phyloP scores from a whole-genome alignment of 2,797 vertebrate species.

The Rhadinocentrus ornatus region DNA sequence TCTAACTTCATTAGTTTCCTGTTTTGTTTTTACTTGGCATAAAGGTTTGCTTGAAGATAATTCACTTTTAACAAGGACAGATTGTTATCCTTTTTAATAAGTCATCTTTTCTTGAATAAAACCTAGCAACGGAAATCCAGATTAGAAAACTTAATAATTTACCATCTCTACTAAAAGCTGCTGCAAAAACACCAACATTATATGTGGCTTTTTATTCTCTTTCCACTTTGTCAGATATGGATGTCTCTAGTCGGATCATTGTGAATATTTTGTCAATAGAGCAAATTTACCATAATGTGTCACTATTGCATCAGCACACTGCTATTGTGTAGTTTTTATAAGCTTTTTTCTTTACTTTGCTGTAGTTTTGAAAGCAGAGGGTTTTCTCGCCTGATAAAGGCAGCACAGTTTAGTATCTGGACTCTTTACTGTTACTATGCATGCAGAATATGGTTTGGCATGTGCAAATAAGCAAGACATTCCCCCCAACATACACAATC shows the following conservation, averaged over 20 bases:
- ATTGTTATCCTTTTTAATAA: neutral
- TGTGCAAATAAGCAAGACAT: neutral
- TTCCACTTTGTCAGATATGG: too few species aligned
- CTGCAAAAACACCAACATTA: too few species aligned
- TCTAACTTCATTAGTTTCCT: slow-evolving; percentile 56
- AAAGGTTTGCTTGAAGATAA: slow-evolving; percentile 8
- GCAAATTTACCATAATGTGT: too few species aligned
- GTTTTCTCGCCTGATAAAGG: neutral
- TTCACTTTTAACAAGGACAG: neutral
- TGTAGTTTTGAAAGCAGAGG: neutral
- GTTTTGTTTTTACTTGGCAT: slow-evolving; percentile 31
- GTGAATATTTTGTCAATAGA: neutral
- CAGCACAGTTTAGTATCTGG: neutral
- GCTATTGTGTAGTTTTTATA: too few species aligned
- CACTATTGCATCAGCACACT: neutral
- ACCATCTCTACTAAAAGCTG: neutral
- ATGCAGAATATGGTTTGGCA: neutral
- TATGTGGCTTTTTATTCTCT: too few species aligned
- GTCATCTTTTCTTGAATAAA: neutral
- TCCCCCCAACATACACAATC: neutral
- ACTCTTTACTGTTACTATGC: neutral
- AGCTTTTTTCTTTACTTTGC: neutral
- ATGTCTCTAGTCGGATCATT: neutral
- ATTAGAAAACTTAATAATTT: neutral
- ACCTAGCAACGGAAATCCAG: neutral